Conservation (phyloP, 2,797 vertebrate species). For the Myotis vivesi region DNA sequence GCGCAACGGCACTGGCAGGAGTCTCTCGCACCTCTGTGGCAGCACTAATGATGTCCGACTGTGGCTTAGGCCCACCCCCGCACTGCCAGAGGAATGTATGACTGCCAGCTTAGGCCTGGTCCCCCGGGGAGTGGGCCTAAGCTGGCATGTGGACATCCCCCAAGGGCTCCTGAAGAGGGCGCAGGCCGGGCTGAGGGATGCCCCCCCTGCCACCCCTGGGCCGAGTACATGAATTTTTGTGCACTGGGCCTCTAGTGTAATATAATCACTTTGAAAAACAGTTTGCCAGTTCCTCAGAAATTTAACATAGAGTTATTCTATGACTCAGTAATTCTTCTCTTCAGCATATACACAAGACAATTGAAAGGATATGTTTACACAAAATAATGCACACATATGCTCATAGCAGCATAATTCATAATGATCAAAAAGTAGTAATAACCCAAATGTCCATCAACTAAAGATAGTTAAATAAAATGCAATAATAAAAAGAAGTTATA, state of each 20-base stretch:
- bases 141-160: too few species aligned
- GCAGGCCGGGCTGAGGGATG: too few species aligned
- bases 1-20: too few species aligned
- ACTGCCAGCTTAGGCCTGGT: too few species aligned
- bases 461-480: neutral
- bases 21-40: too few species aligned
- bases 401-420: neutral
- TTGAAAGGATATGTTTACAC: neutral
- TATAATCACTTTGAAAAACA: neutral
- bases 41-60: too few species aligned
- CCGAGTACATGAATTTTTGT: too few species aligned
- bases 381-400: neutral
- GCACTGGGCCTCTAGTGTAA: too few species aligned
- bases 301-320: neutral
- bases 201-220: rapidly evolving
- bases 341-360: neutral
- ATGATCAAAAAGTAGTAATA: neutral
- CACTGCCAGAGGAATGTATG: too few species aligned
- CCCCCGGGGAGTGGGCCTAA: too few species aligned
- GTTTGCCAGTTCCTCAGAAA: neutral
- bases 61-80: too few species aligned
- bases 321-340: neutral
- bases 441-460: neutral
- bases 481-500: too few species aligned
- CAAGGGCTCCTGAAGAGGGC: rapidly evolving